Evolutionary conservation across 2,113 vertebrate genomes (phyloP).

Genomic region (Microcebus jonahi): DNA sequence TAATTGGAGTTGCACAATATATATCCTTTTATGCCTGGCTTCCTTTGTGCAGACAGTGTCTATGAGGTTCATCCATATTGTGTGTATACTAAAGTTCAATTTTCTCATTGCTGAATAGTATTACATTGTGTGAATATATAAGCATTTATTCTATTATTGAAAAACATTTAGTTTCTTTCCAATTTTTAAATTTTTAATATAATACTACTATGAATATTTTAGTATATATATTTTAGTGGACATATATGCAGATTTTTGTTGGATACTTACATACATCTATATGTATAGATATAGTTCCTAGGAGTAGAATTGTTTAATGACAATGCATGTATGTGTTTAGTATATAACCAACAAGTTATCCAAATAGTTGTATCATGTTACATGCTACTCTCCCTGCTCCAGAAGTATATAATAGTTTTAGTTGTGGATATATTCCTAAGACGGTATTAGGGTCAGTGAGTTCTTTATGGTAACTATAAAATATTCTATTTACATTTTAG

Average conservation of each 20-base stretch:
- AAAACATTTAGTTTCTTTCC: not conserved
- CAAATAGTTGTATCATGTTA: not conserved
- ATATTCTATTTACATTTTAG: not conserved
- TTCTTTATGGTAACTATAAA: not conserved
- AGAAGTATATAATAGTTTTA: not conserved
- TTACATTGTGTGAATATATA: not conserved
- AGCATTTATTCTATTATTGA: not conserved
- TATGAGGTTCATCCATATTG: not conserved
- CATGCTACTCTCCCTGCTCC: not conserved
- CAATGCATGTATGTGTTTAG: not conserved
- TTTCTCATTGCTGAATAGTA: not conserved
- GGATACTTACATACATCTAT: not conserved
- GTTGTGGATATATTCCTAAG: not conserved
- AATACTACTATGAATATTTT: not conserved
- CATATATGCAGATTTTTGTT: not conserved
- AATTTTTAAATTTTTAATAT: not conserved
- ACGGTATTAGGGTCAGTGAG: not conserved
- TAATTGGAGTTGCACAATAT: not conserved
- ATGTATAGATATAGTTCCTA: not conserved
- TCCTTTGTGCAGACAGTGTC: not conserved
- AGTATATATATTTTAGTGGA: not conserved
- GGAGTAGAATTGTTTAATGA: not conserved
- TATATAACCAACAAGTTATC: not conserved
- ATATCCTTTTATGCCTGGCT: not conserved
- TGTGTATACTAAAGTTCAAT: not conserved